Conservation (phyloP, 1,140 invertebrate genomes). For the Leptoteleia sp. region DNA sequence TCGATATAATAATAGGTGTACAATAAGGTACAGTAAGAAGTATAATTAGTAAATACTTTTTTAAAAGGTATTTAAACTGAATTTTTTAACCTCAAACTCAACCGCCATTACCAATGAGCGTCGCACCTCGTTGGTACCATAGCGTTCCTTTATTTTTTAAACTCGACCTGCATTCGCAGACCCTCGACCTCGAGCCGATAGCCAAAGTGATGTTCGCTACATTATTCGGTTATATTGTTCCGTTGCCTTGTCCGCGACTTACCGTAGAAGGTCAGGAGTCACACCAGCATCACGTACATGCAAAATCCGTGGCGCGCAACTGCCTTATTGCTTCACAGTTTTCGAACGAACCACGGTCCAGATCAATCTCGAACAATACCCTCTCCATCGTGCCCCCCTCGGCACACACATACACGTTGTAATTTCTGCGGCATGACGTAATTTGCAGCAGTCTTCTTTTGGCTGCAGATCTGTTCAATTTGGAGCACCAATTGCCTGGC, state of each 20-base stretch:
- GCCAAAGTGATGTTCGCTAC: constrained; percentile 63
- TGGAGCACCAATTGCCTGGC: constrained; percentile 19
- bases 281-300: constrained; percentile 31
- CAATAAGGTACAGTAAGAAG: too few species aligned
- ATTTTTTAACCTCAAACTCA: too few species aligned
- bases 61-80: too few species aligned
- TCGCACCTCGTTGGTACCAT: constrained; percentile 12
- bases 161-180: constrained; percentile 68
- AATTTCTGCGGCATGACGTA: constrained; percentile 36
- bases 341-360: constrained; percentile 46
- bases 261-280: constrained; percentile 69
- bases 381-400: constrained; percentile 33
- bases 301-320: constrained; percentile 24
- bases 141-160: constrained; percentile 50
- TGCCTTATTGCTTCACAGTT: constrained; percentile 7
- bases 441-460: constrained; percentile 28
- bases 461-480: not conserved
- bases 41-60: too few species aligned
- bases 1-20: too few species aligned
- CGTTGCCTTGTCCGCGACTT: constrained; percentile 44
- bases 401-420: constrained; percentile 18
- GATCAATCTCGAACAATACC: constrained; percentile 72
- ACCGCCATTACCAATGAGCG: not conserved
- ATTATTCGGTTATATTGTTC: constrained; percentile 74
- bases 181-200: constrained; percentile 74